Evolutionary conservation across 64 coral and sea anemone genomes (phyloP), one percentile per base, ranked within the genome.

Genomic region (Pachyseris speciosa): DNA sequence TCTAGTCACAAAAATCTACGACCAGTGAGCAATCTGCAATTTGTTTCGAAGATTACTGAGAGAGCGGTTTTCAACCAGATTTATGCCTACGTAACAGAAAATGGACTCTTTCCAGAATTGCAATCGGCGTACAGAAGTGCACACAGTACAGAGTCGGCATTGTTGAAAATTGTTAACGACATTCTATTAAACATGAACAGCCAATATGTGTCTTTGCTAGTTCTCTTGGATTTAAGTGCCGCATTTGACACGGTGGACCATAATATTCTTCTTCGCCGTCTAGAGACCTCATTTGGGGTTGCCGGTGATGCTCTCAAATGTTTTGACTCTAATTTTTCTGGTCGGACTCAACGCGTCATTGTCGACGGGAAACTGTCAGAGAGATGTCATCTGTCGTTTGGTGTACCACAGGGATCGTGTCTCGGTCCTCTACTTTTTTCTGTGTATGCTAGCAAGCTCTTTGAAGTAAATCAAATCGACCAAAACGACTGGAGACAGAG

Each of bases 231-330:
- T 19, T 17, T 42, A 29, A 75, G 72, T 29, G 70, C 29, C 1
- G 70, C 70, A 34, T 74, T 74, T 36, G 70, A 74, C 28, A 36
- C 70, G 34, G 42, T 74, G 3, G 70, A 36, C 42, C 70, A 74
- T 45, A 40, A 0, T n/a, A 74, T 74, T 13, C 70, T 55, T 11
- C 45, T 55, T 29, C 52, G 52, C 31, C 47, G 34, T 74, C 68
- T 88, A 15, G 85, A 88, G 50, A 75, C 85, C 15, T 57, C 84
- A 30, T 87, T 87, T 87, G 85, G 85, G 2, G 53, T 50, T 74
- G 74, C 85, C 3, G 85, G 52, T 12, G 67, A 29, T 61, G 45
- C 69, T 15, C 48, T 74, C 13, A 74, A 52, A 59, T 88, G 50
- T 68, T 34, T 88, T 20, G 4, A 20, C 6, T 88, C 69, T 33